A percentile compares a stretch with the other conserved stretches of the same genome.
Conservation (phyloP, 2,797 vertebrate genomes). For the Mycteria americana region DNA sequence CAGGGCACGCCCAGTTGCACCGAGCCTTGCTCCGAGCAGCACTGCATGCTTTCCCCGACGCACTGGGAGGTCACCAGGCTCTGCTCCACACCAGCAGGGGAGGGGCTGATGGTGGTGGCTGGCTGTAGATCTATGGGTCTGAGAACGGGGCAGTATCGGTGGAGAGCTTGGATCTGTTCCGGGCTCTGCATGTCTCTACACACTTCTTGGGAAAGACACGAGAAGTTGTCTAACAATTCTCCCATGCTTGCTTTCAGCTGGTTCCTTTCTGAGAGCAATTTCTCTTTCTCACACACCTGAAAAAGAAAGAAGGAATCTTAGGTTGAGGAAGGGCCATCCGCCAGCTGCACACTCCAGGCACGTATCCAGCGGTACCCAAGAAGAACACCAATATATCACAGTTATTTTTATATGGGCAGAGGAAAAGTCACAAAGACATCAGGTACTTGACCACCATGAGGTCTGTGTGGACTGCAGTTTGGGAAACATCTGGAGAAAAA, state of each 20-base stretch:
- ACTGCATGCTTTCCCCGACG: conserved; percentile 78
- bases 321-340: background rate
- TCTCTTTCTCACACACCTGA: conserved; percentile 97
- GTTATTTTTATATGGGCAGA: background rate
- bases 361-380: fast-evolving
- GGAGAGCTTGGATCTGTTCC: conserved; percentile 94
- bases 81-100: conserved; percentile 77
- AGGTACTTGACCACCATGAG: background rate
- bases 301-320: background rate
- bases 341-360: background rate
- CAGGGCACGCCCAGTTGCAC: conserved; percentile 75
- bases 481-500: background rate
- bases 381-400: background rate
- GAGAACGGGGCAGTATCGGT: conserved; percentile 94
- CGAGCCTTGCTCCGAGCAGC: conserved; percentile 73
- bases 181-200: conserved; percentile 96
- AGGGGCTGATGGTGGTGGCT: conserved; percentile 83
- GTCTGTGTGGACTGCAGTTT: background rate
- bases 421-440: background rate
- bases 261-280: conserved; percentile 95
- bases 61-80: conserved; percentile 80
- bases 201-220: conserved; percentile 97
- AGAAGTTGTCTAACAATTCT: conserved; percentile 98
- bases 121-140: conserved; percentile 83
- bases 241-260: conserved; percentile 98